Evolutionary conservation across 2,113 vertebrate genomes (phyloP).

Genomic region (Cynocephalus volans): DNA sequence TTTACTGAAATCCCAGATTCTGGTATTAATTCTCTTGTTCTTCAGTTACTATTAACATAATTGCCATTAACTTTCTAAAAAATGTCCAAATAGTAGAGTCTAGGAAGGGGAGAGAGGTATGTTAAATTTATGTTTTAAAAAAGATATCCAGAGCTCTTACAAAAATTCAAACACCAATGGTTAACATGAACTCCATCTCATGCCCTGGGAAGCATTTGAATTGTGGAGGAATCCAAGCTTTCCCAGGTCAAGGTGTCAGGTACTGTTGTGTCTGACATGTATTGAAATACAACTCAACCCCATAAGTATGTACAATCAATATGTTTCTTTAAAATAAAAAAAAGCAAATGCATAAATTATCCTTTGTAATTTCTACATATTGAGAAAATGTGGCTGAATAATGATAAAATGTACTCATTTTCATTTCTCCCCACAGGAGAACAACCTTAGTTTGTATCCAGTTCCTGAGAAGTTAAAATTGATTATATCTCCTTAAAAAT

Average conservation of each 20-base stretch:
- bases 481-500: neutral
- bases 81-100: too few relatives aligned
- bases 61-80: neutral
- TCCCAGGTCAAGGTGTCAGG: too few relatives aligned
- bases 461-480: conserved; percentile 19
- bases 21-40: neutral
- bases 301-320: too few relatives aligned
- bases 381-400: neutral
- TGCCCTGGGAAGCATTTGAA: too few relatives aligned
- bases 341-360: conserved; percentile 18
- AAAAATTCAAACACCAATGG: too few relatives aligned
- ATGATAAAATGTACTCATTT: neutral
- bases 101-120: too few relatives aligned
- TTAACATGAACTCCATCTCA: too few relatives aligned
- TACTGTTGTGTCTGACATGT: too few relatives aligned
- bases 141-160: too few relatives aligned
- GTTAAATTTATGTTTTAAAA: too few relatives aligned
- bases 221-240: too few relatives aligned
- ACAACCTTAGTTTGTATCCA: neutral
- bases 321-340: neutral
- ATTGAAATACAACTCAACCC: too few relatives aligned
- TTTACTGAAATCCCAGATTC: neutral
- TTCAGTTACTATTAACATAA: neutral
- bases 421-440: neutral
- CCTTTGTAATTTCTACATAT: neutral